These are phyloP conservation scores for Drosophila varians DNA, from an alignment of 1,140 invertebrate species.

Conservation along the genomic window DNA sequence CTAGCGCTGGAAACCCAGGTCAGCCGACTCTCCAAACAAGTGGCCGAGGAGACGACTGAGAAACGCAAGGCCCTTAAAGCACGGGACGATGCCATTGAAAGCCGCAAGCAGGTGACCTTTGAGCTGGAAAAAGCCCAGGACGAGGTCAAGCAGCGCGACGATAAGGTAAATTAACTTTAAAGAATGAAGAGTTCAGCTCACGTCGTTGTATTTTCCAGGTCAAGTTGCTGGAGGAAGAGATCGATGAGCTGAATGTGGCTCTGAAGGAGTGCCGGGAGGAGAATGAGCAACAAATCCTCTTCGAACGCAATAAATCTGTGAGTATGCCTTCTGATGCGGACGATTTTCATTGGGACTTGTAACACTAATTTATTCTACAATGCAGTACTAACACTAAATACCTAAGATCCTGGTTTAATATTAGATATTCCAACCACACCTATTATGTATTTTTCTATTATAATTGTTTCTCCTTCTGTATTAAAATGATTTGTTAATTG, in stretches of 20 bases:
- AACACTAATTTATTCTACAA: slow-evolving; percentile 28
- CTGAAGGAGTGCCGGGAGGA: slow-evolving; percentile 86
- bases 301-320: slow-evolving; percentile 87
- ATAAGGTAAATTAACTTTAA: slow-evolving; percentile 84
- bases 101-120: slow-evolving; percentile 87
- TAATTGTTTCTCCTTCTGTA: slow-evolving; percentile 35
- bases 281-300: slow-evolving; percentile 87
- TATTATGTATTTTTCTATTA: slow-evolving; percentile 41
- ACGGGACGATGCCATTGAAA: slow-evolving; percentile 87
- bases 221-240: slow-evolving; percentile 86
- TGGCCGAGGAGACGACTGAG: slow-evolving; percentile 91
- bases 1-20: slow-evolving; percentile 93
- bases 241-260: slow-evolving; percentile 87
- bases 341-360: slow-evolving; percentile 66
- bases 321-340: slow-evolving; percentile 84
- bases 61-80: slow-evolving; percentile 89
- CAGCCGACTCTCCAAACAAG: slow-evolving; percentile 89
- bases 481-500: slow-evolving; percentile 37
- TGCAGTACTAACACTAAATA: slow-evolving; percentile 24
- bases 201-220: slow-evolving; percentile 67
- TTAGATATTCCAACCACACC: slow-evolving; percentile 10
- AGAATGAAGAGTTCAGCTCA: not conserved
- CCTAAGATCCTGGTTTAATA: slow-evolving; percentile 19
- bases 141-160: slow-evolving; percentile 89
- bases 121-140: slow-evolving; percentile 89